Evolutionary conservation across 2,113 vertebrate species (phyloP).

Genomic region (Ancistrus triradiatus): DNA sequence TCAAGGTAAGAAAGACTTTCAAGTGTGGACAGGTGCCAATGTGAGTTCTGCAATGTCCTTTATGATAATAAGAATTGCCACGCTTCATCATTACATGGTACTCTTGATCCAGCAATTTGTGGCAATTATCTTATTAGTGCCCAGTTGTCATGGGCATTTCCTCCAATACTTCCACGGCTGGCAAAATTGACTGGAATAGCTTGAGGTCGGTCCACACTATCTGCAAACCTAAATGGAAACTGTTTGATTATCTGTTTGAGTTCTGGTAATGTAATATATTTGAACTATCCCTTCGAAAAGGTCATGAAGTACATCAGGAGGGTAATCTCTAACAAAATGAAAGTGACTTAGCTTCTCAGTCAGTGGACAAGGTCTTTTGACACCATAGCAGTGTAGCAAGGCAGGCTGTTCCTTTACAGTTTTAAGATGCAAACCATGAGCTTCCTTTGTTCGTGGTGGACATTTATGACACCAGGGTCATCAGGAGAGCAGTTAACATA

Average conservation of each 20-base stretch:
- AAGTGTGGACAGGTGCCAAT: background rate
- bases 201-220: background rate
- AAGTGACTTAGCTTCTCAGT: constrained; percentile 6
- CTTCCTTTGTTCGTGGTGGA: constrained; percentile 12
- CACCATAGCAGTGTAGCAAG: background rate
- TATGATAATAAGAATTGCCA: constrained; percentile 8
- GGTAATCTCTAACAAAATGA: constrained; percentile 1
- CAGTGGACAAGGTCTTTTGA: constrained; percentile 3
- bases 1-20: constrained; percentile 18
- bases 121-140: constrained; percentile 11
- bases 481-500: no score
- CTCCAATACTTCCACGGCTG: background rate
- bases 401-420: constrained; percentile 5
- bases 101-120: background rate
- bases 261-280: constrained; percentile 10
- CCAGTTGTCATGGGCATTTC: constrained; percentile 17
- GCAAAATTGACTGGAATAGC: background rate
- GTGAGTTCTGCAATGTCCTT: constrained; percentile 12
- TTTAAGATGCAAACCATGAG: constrained; percentile 9
- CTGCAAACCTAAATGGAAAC: background rate
- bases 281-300: constrained; percentile 13
- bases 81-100: background rate
- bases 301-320: constrained; percentile 8
- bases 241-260: constrained; percentile 2
- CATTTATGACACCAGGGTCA: no score